Evolutionary conservation across 1,140 invertebrate genomes (phyloP).

Genomic region (Nymphalis io): DNA sequence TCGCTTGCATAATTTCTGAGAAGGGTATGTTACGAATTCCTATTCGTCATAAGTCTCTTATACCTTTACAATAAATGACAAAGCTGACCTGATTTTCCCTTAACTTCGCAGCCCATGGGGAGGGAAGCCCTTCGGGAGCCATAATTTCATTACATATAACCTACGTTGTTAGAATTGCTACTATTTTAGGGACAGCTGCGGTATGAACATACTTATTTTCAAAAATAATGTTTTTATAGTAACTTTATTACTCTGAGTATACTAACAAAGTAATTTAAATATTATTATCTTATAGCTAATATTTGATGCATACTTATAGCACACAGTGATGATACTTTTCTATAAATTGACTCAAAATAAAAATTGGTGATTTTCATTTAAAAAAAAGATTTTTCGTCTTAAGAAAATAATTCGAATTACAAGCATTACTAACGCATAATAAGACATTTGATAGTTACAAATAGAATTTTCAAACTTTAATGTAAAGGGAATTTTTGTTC

Average conservation of each 20-base stretch:
- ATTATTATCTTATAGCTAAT: no score
- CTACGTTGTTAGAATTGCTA: slow-evolving; percentile 43
- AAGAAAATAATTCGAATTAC: no score
- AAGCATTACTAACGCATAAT: no score
- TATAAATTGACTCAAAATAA: no score
- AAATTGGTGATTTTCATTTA: no score
- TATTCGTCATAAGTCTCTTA: slow-evolving; percentile 45
- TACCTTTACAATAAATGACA: slow-evolving; percentile 51
- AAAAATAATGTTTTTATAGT: background rate
- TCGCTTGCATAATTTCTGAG: slow-evolving; percentile 32
- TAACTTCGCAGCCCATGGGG: slow-evolving; percentile 44
- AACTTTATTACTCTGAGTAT: background rate
- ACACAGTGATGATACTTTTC: no score
- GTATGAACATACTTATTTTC: background rate
- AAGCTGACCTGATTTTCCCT: slow-evolving; percentile 50
- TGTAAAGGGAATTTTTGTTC: background rate
- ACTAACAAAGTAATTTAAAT: no score
- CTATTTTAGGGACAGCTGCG: slow-evolving; percentile 43
- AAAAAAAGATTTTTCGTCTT: no score
- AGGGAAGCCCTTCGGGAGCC: slow-evolving; percentile 34
- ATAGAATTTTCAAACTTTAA: background rate
- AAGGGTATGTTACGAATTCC: slow-evolving; percentile 43
- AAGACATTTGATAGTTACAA: background rate
- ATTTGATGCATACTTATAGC: no score
- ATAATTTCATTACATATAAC: slow-evolving; percentile 52